These are phyloP conservation scores for Thalassoma bifasciatum DNA, from an alignment of 2,113 vertebrate genomes.

Conservation along the genomic window DNA sequence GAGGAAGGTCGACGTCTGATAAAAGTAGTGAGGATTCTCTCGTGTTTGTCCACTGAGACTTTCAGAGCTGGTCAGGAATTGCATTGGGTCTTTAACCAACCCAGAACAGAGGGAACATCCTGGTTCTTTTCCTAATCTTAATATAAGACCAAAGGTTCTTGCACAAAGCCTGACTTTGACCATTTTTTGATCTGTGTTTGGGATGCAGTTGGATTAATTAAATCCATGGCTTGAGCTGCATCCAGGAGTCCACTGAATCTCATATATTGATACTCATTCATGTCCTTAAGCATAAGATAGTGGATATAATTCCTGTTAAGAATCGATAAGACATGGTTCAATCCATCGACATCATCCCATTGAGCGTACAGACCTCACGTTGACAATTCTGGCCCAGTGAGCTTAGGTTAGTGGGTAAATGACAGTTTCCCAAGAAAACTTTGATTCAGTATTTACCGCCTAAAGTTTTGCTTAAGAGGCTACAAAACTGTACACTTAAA, in stretches of 20 bases:
- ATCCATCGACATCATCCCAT: no score
- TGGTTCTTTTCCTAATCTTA: neutral
- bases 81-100: constrained; percentile 51
- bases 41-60: constrained; percentile 47
- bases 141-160: constrained; percentile 25
- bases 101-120: constrained; percentile 18
- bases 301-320: no score
- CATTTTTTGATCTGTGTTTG: constrained; percentile 28
- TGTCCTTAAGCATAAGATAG: no score
- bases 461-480: no score
- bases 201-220: constrained; percentile 1
- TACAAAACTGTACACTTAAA: no score
- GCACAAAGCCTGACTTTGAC: constrained; percentile 22
- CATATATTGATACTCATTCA: neutral
- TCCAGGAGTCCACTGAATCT: neutral
- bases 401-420: no score
- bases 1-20: constrained; percentile 33
- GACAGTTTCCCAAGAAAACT: no score
- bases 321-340: no score
- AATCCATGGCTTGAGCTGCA: constrained; percentile 22
- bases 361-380: no score
- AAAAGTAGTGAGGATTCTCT: constrained; percentile 18
- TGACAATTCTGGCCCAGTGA: no score
- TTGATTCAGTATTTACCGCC: no score
- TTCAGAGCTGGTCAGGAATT: constrained; percentile 6